Evolutionary conservation across 1,140 invertebrate species (phyloP).

Genomic region (Halictus rubicundus): DNA sequence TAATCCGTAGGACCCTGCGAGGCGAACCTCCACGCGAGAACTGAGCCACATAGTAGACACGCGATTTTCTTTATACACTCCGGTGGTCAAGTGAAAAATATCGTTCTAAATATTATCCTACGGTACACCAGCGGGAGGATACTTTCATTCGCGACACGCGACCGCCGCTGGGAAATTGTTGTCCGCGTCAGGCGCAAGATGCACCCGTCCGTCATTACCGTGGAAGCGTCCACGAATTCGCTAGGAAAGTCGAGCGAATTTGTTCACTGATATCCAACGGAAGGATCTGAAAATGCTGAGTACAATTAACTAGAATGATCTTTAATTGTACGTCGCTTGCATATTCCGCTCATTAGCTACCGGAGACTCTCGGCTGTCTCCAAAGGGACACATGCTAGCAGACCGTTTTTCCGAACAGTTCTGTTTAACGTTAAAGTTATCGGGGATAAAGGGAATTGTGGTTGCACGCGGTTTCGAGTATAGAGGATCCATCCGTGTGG

Average conservation of each 20-base stretch:
- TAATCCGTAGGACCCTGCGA: constrained; percentile 55
- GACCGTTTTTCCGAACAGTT: neutral
- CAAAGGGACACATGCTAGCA: too few species aligned
- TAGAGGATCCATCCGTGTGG: constrained; percentile 45
- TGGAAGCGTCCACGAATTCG: neutral
- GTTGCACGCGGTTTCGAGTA: neutral
- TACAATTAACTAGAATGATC: neutral
- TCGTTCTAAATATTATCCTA: constrained; percentile 81
- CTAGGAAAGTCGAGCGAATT: neutral
- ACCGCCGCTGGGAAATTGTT: constrained; percentile 75
- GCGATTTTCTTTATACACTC: constrained; percentile 82
- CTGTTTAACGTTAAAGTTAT: neutral
- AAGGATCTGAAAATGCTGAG: neutral
- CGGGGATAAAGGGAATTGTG: neutral
- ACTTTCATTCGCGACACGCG: constrained; percentile 81
- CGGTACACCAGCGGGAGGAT: constrained; percentile 69
- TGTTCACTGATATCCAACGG: too few species aligned
- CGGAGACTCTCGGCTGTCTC: neutral
- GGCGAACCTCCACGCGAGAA: constrained; percentile 73
- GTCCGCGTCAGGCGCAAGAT: constrained; percentile 58
- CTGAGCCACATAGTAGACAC: constrained; percentile 79
- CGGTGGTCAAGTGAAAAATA: constrained; percentile 81
- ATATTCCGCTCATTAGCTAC: neutral
- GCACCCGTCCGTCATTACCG: constrained; percentile 26
- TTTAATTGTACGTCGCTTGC: neutral